These are phyloP conservation scores for Carabus problematicus DNA, from an alignment of 2,888 invertebrate species.

Conservation along the genomic window DNA sequence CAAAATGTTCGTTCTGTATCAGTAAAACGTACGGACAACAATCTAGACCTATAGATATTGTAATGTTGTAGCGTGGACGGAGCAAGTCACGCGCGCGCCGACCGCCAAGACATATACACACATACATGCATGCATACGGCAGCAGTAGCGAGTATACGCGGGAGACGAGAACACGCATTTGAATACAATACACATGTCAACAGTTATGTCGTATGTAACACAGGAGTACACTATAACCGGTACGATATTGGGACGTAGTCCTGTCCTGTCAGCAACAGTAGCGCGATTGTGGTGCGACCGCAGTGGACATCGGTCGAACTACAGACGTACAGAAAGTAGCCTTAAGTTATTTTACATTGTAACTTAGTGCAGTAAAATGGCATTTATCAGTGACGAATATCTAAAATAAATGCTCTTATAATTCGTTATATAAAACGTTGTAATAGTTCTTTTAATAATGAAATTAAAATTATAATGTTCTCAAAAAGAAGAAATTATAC, in stretches of 20 bases:
- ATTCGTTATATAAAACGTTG: too few relatives aligned
- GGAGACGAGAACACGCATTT: conserved; percentile 50
- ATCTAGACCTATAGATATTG: conserved; percentile 8
- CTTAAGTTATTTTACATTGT: too few relatives aligned
- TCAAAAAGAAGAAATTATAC: too few relatives aligned
- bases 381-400: too few relatives aligned
- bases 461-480: too few relatives aligned
- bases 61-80: conserved; percentile 49
- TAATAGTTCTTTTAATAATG: too few relatives aligned
- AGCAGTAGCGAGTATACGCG: not conserved
- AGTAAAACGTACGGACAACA: conserved; percentile 7
- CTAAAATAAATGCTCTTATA: too few relatives aligned
- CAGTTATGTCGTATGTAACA: conserved; percentile 49
- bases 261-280: conserved; percentile 24
- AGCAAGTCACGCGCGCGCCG: conserved; percentile 55
- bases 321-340: not conserved
- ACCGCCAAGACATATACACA: conserved; percentile 49
- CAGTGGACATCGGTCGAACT: not conserved
- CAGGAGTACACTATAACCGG: not conserved
- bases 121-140: not conserved
- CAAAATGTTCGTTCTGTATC: conserved; percentile 7
- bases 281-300: not conserved
- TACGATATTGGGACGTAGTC: conserved; percentile 27
- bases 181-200: conserved; percentile 60
- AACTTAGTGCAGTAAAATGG: too few relatives aligned